phyloP scores from a whole-genome alignment of 1,140 invertebrate species.

The Drosophila fuyamai region DNA sequence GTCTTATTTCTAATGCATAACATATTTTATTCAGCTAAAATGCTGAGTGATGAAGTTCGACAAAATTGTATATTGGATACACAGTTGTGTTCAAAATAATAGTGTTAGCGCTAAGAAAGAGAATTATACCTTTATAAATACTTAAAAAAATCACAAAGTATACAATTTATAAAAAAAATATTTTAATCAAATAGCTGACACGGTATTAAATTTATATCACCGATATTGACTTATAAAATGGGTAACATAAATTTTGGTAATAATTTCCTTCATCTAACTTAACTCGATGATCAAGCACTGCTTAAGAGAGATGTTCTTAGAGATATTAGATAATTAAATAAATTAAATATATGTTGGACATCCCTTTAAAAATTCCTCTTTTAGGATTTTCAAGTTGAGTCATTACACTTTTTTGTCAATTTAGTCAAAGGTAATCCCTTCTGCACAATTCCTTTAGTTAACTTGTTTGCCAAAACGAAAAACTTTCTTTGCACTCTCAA shows the following conservation, averaged over 20 bases:
- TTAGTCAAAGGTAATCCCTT: not conserved
- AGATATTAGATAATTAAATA: no score
- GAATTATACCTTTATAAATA: no score
- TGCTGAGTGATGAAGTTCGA: not conserved
- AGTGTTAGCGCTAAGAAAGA: not conserved
- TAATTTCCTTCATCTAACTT: no score
- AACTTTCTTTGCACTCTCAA: constrained; percentile 22
- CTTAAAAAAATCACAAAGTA: no score
- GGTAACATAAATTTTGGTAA: no score
- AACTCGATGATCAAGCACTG: no score
- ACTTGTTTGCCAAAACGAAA: constrained; percentile 19
- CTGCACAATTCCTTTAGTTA: not conserved
- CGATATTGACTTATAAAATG: no score
- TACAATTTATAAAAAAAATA: no score
- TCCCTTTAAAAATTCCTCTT: not conserved
- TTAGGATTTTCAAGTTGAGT: not conserved
- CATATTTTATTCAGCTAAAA: not conserved
- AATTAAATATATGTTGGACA: no score
- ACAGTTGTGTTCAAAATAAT: not conserved
- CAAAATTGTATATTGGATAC: not conserved
- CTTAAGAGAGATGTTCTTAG: no score
- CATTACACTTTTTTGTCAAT: not conserved
- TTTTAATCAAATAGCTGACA: no score
- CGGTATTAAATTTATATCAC: no score
- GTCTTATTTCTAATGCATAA: not conserved